Base-by-base conservation (phyloP, 2,888 invertebrate genomes). In the Maniola hyperantus region DNA sequence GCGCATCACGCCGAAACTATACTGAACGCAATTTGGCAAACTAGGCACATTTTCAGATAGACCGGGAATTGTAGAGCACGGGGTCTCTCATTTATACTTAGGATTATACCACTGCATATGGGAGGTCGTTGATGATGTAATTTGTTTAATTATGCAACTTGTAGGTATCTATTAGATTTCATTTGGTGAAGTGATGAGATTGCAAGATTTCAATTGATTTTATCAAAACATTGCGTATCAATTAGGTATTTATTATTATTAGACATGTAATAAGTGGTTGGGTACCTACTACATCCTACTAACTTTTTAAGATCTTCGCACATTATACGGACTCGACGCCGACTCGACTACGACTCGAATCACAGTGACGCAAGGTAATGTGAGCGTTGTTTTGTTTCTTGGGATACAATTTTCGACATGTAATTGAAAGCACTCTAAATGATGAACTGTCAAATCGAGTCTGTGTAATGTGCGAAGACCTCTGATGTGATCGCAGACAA, bases 211-310 rank as follows among this genome's bases (percentile, higher is more conserved):
- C 44, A 44, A n/a, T 13, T 26, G 26, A 26, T 26, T n/a, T n/a
- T 44, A n/a, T 44, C 44, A 44, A 44, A 44, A 44, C 44, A 44
- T 44, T 44, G 44, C 13, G n/a, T 44, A 44, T 13, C 44, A 44
- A 44, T 13, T 44, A n/a, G n/a, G n/a, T n/a, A 26, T 26, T 26
- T 26, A 26, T 26, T 26, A 26, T 26, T 26, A 26, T 26, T 26
- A 44, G n/a, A 44, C 6, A 44, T 13, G 5, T 44, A 13, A 44
- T 42, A 42, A n/a, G 44, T 13, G 11, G 39, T 1, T 39, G 13
- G 44, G n/a, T 42, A 42, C 42, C 13, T 42, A n/a, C 11, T 42
- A 26, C 26, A 42, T n/a, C n/a, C 13, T 13, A 13, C 42, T 36
- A 36, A 36, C 10, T 36, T 1, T 10, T 26, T 26, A 26, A 26